Evolutionary conservation across 2,888 invertebrate species (phyloP), one percentile per base, ranked within the genome.

Genomic region (Hedychridium roseum): DNA sequence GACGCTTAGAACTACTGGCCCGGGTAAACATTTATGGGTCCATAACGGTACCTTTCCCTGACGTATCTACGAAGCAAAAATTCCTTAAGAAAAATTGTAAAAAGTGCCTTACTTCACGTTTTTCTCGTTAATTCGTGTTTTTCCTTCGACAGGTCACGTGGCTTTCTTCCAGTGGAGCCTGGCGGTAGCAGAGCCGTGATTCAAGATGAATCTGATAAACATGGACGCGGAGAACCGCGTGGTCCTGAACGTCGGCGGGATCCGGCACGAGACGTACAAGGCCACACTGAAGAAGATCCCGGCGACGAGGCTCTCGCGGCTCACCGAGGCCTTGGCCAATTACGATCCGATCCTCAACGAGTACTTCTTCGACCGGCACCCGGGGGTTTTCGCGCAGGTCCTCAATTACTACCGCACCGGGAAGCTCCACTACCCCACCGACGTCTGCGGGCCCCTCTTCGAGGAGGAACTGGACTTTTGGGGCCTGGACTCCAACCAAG

Each of bases 381-480:
- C 97, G 21, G 97, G 96, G 42, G 97, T 91, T 38, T 97, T 97
- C 81, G 96, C 95, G 47, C 97, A 97, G 83, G 92, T 94, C 71
- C 87, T 94, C 73, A 98, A 98, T 81, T 98, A 98, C 81, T 98
- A 98, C 84, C 90, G 97, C 79, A 97, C 97, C 56, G 97, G 98
- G 45, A 98, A 98, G 80, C 87, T 99, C 59, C 98, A 99, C 81
- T 99, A 99, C 81, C 98, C 98, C 12, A 97, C 97, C 41, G 97
- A 99, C 78, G 98, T 99, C 1, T 99, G 98, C 80, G 98, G 98
- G 34, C 99, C 98, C 42, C 85, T 99, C 58, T 99, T 99, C 80
- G 99, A 99, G 79, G 98, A 98, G 78, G 99, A 99, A 80, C 85
- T 99, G 64, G 98, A 98, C 81, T 99, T 97, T 81, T 98, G 98